These are phyloP conservation scores for Trichogramma dendrolimi DNA, from an alignment of 2,888 invertebrate species.

Conservation along the genomic window DNA sequence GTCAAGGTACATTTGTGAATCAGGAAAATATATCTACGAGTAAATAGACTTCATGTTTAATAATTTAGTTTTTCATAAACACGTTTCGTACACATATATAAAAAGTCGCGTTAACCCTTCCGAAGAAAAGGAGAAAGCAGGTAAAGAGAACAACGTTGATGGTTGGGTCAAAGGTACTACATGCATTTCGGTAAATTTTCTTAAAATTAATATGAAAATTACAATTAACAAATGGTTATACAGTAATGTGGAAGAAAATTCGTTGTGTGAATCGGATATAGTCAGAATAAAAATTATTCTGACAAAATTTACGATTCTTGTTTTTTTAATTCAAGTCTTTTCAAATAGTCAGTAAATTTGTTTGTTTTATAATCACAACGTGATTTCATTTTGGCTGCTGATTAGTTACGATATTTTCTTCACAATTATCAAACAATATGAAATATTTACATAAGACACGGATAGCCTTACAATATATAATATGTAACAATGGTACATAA, in stretches of 20 bases:
- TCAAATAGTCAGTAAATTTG: background rate
- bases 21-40: too few relatives aligned
- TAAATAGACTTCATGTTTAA: too few relatives aligned
- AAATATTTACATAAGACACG: slow-evolving; percentile 18
- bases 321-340: too few relatives aligned
- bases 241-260: slow-evolving; percentile 25
- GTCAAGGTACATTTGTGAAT: too few relatives aligned
- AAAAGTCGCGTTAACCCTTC: slow-evolving; percentile 27
- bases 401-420: slow-evolving; percentile 21
- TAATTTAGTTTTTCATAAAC: slow-evolving; percentile 17
- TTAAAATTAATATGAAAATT: slow-evolving; percentile 10
- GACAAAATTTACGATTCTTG: too few relatives aligned
- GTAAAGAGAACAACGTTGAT: slow-evolving; percentile 27
- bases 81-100: slow-evolving; percentile 20
- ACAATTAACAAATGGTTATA: too few relatives aligned
- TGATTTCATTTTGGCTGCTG: background rate
- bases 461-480: slow-evolving; percentile 10
- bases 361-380: slow-evolving; percentile 1
- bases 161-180: slow-evolving; percentile 23
- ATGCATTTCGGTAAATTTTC: slow-evolving; percentile 3
- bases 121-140: slow-evolving; percentile 27
- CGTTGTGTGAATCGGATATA: slow-evolving; percentile 11
- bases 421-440: slow-evolving; percentile 17
- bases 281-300: too few relatives aligned
- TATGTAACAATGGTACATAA: slow-evolving; percentile 14